Base-by-base conservation (phyloP, 2,888 invertebrate genomes). In the Bellardia pandia region DNA sequence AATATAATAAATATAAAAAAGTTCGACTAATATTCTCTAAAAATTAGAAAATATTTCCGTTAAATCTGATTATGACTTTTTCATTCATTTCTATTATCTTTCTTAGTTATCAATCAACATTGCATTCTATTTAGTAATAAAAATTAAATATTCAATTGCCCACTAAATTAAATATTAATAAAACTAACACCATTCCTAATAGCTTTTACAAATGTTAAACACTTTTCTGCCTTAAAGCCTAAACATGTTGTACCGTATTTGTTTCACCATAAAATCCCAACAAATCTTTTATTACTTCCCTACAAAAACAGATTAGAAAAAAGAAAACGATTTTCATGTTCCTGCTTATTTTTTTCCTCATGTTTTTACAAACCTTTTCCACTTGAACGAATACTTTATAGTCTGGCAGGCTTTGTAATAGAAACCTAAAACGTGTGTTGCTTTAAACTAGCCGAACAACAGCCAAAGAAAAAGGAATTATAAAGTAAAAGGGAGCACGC, bases 331-430 rank as follows among this genome's bases (percentile, higher is more conserved):
- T 51, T 51, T 71, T 69, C 60, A 40, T 74, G 58, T 81, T 81
- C 14, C 33, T 37, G 33, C 30, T 40, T 33, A 8, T 37, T 30
- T 60, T 23, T 66, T 33, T 33, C 14, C 8, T 71, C 13, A n/a
- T 60, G n/a, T 40, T 60, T 74, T 72, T 74, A 23, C 58, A 51
- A 68, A 68, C 11, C 60, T 68, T 75, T 82, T 86, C 40, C 82
- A 69, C 77, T 69, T 78, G 74, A 82, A 53, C 16, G 60, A 74
- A 56, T 72, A 74, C 60, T 78, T 86, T 86, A 42, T 68, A 45
- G 40, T 71, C 58, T 11, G 48, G 14, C 23, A 62, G n/a, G 51
- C 1, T n/a, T 75, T 72, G 14, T 14, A 66, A 53, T 11, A 23
- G 66, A 66, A 66, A 66, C 23, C 16, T 42, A 11, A 42, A 66